Base-by-base conservation (phyloP, 1,140 invertebrate species). In the Anastrepha obliqua region DNA sequence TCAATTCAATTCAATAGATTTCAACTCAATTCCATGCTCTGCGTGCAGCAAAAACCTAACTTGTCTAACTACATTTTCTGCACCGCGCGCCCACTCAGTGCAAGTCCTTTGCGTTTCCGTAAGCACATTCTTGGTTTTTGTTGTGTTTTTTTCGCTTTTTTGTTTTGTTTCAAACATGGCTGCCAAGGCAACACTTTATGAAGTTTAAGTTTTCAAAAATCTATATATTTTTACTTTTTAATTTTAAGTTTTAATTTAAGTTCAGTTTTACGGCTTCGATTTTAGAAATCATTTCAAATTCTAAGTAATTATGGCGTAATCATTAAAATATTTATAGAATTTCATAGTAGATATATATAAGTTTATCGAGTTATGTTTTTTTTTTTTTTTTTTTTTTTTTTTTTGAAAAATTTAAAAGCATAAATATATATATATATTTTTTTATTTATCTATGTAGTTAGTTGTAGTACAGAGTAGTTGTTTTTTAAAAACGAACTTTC, bases 231-330 rank as follows among this genome's bases (percentile, higher is more conserved):
- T 55, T 2, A 55, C 2, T 39, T 67, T 29, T 67, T 29, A 42
- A 29, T 42, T 20, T 67, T 74, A 74, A 47, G 67, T 47, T 74
- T 70, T n/a, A 74, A 4, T 85, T 60, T 29, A 60, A 59, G 44
- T 85, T 51, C 44, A 3, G 11, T 29, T 60, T 11, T 4, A 58
- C 8, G 58, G 39, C 29, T 85, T 58, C 58, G 51, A 60, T 85
- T 85, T 85, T 85, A 85, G 20, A 85, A 85, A 85, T 60, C 51
- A 59, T 85, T 58, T 47, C 47, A 59, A 58, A 85, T 85, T 85
- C 58, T 85, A 13, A 58, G 58, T 59, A 67, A 2, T 67, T n/a
- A n/a, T 29, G 29, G 29, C 29, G 29, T 44, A 20, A 85, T 44
- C 44, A 20, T 85, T 51, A 85, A 55, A 85, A 85, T 85, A 85